phyloP scores from a whole-genome alignment of 2,797 vertebrate genomes.

The Rhinichthys osculus region DNA sequence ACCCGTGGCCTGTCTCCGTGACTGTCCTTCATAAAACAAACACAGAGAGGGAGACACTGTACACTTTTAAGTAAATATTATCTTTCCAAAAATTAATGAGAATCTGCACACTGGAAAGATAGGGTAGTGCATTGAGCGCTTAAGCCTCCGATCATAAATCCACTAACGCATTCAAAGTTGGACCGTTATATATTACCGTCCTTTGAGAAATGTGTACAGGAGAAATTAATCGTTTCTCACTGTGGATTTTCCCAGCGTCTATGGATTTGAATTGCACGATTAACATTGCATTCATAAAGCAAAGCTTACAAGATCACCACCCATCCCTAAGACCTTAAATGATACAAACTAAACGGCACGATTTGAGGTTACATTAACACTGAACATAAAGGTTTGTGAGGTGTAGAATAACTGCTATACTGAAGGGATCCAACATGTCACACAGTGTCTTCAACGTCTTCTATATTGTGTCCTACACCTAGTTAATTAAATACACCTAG shows the following conservation, averaged over 20 bases:
- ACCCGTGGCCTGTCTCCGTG: conserved; percentile 13
- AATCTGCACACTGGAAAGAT: background rate
- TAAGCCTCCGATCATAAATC: conserved; percentile 42
- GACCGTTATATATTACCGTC: conserved; percentile 19
- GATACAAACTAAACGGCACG: conserved; percentile 40
- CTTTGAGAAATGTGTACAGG: conserved; percentile 33
- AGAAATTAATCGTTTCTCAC: conserved; percentile 35
- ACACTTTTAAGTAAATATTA: conserved; percentile 18
- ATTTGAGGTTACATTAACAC: conserved; percentile 45
- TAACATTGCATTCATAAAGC: conserved; percentile 34
- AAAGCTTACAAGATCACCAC: background rate
- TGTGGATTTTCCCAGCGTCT: background rate
- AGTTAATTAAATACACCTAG: conserved; percentile 21
- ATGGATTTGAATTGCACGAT: background rate
- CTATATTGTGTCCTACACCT: background rate
- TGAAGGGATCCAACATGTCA: conserved; percentile 18
- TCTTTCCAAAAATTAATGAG: conserved; percentile 6
- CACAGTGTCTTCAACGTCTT: background rate
- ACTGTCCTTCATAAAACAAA: conserved; percentile 28
- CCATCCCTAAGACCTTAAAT: conserved; percentile 8
- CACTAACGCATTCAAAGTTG: conserved; percentile 13
- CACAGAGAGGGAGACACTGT: conserved; percentile 28
- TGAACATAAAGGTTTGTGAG: conserved; percentile 46
- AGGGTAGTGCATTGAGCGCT: background rate
- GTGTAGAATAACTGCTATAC: conserved; percentile 15